Conservation (phyloP, 1,140 invertebrate genomes). For the Calliopsis andreniformis region DNA sequence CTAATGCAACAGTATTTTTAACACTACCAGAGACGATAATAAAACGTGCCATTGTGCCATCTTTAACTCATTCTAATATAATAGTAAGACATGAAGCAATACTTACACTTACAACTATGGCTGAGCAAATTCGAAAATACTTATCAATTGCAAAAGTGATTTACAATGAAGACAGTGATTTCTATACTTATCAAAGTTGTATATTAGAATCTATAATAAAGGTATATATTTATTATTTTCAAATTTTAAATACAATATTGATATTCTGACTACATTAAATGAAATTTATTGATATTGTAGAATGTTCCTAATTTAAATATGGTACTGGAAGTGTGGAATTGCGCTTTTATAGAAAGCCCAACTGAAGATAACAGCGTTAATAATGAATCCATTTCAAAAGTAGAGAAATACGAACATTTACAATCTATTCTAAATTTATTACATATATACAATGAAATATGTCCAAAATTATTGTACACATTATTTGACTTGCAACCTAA, state of each 20-base stretch:
- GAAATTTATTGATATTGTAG: constrained; percentile 63
- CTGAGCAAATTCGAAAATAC: constrained; percentile 65
- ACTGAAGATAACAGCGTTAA: constrained; percentile 63
- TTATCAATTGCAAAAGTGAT: constrained; percentile 50
- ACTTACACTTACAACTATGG: constrained; percentile 67
- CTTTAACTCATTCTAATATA: constrained; percentile 65
- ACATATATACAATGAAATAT: constrained; percentile 81
- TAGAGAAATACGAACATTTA: constrained; percentile 76
- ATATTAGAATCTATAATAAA: constrained; percentile 67
- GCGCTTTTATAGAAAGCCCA: constrained; percentile 66
- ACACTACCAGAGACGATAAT: constrained; percentile 68
- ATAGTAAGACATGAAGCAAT: constrained; percentile 71
- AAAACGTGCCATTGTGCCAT: constrained; percentile 67
- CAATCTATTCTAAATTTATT: constrained; percentile 82
- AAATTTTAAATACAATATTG: background rate
- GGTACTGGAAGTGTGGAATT: constrained; percentile 80
- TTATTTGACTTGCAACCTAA: constrained; percentile 65
- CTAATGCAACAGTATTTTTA: constrained; percentile 67
- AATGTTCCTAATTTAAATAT: constrained; percentile 81
- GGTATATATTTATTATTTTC: constrained; percentile 52
- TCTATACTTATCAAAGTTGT: constrained; percentile 47
- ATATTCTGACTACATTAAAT: background rate
- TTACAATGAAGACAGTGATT: constrained; percentile 49
- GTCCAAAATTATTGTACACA: constrained; percentile 82
- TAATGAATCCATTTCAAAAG: constrained; percentile 57